Evolutionary conservation across 2,113 vertebrate genomes (phyloP), one percentile per base, ranked within the genome.

Genomic region (Catagonus wagneri): DNA sequence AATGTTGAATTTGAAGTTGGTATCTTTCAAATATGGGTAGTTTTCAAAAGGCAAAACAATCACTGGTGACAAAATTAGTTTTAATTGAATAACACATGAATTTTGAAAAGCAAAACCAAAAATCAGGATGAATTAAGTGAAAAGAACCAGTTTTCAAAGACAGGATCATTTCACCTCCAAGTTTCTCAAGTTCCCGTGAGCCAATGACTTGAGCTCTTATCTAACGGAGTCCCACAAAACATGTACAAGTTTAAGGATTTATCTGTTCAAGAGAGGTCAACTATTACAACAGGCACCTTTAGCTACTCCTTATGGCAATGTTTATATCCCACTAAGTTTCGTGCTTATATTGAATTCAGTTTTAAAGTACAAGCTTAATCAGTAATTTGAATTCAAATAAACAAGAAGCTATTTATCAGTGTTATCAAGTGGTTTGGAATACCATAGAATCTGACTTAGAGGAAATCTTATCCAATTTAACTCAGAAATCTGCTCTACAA

Each of bases 41-140:
- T 76, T 81, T 93, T 97, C 60, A 89, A 95, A 95, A 93, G 39
- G 60, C 66, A 94, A 94, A 63, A 15, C 34, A 93, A 61, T 44
- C 72, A 27, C 44, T 29, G 17, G 34, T 44, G 22, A 89, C 0
- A 85, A 25, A 36, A 68, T 50, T n/a, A 75, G 14, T 36, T 23
- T 75, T 65, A 87, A 20, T 6, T 39, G 32, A 95, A 90, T 34
- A 83, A 56, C 54, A 44, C 91, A 91, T 44, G 3, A 80, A 91
- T 76, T 94, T 78, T 91, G 15, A 85, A 89, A 85, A 60, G 71
- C 17, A 76, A 89, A 90, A 56, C 23, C 17, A 39, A 76, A 68
- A 81, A 29, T 25, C 7, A 58, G 54, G 6, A 71, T 1, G 50
- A 92, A 20, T 61, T 89, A 72, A 79, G 20, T 83, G 7, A 80